These are phyloP conservation scores for Natrix natrix DNA, from an alignment of 2,797 vertebrate species.

Conservation along the genomic window DNA sequence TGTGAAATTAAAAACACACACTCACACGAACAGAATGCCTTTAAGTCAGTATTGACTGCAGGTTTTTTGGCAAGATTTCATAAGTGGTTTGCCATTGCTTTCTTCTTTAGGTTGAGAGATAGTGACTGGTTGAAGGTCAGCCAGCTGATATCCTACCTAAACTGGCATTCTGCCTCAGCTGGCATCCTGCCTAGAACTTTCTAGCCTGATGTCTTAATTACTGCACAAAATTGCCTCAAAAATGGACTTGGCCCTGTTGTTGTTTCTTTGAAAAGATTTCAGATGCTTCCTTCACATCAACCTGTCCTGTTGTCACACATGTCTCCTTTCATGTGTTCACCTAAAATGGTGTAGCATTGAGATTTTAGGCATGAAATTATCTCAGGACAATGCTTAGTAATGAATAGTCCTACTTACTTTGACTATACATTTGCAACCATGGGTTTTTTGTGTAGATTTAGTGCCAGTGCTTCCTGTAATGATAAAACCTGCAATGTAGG, in stretches of 20 bases:
- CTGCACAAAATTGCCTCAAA: neutral
- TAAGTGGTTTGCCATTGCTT: neutral
- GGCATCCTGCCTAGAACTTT: neutral
- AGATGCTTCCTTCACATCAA: neutral
- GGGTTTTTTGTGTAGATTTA: neutral
- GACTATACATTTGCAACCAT: neutral
- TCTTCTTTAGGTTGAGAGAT: neutral
- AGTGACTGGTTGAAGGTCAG: neutral
- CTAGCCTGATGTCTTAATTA: neutral
- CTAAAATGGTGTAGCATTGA: neutral
- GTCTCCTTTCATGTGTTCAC: neutral
- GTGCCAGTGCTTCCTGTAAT: neutral
- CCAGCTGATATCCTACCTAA: neutral
- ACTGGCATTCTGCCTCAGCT: neutral
- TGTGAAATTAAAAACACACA: neutral
- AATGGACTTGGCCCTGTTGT: neutral
- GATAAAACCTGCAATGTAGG: neutral
- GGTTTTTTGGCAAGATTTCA: neutral
- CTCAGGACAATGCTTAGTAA: neutral
- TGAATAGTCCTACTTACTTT: neutral
- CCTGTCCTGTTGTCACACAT: neutral
- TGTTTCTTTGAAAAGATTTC: neutral
- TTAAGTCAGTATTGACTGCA: neutral
- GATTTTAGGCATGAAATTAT: neutral
- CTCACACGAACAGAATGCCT: neutral